Percentiles rank a stretch among this genome's conserved stretches.
phyloP scores from a whole-genome alignment of 2,113 vertebrate species.

The Neotoma lepida region DNA sequence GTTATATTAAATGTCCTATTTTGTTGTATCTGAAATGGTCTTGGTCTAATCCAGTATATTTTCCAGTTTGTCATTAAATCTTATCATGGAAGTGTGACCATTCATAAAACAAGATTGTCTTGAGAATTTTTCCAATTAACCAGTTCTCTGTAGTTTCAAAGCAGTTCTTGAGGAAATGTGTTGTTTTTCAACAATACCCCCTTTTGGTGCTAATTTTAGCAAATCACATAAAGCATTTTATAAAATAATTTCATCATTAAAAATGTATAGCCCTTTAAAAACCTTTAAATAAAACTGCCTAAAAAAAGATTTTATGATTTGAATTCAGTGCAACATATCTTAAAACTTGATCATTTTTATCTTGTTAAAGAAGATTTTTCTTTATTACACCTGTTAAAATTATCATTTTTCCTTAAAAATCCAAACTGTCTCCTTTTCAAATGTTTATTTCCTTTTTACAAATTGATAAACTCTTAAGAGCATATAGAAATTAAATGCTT shows the following conservation, averaged over 20 bases:
- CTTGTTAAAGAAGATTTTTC: not conserved
- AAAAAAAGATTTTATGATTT: conserved; percentile 53
- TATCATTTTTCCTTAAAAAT: not conserved
- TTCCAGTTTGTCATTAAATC: conserved; percentile 69
- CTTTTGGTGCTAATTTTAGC: conserved; percentile 66
- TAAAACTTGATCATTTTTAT: conserved; percentile 52
- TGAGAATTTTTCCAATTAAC: conserved; percentile 53
- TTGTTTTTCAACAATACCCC: conserved; percentile 7
- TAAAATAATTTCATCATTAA: conserved; percentile 59
- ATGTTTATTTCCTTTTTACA: conserved; percentile 19
- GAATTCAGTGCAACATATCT: conserved; percentile 26
- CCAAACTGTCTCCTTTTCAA: conserved; percentile 25
- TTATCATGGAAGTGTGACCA: conserved; percentile 69
- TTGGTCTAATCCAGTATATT: conserved; percentile 56
- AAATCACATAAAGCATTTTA: conserved; percentile 66
- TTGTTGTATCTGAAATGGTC: conserved; percentile 65
- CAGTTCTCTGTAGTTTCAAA: conserved; percentile 59
- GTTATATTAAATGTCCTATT: conserved; percentile 58
- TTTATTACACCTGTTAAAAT: conserved; percentile 47
- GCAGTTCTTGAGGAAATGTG: conserved; percentile 40
- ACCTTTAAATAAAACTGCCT: conserved; percentile 32
- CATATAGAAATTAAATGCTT: conserved; percentile 26
- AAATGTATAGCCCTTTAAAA: conserved; percentile 16
- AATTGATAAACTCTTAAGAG: conserved; percentile 36
- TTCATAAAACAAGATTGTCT: conserved; percentile 65